These are phyloP conservation scores for Hippocampus mohnikei DNA, from an alignment of 2,113 vertebrate species.

Conservation along the genomic window DNA sequence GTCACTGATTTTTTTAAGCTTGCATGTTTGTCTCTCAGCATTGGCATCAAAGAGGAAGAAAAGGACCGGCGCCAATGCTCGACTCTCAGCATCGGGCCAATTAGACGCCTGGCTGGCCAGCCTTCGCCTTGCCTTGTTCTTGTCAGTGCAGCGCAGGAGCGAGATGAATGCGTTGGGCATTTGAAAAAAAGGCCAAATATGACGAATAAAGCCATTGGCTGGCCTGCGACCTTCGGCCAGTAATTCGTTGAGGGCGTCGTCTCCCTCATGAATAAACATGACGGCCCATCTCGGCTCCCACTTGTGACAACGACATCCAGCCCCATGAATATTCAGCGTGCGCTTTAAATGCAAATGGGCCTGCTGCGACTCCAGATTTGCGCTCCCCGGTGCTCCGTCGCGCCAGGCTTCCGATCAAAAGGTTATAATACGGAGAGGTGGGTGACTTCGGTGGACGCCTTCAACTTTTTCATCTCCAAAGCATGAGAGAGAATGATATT, in stretches of 20 bases:
- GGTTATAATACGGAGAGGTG: constrained; percentile 35
- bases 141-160: not conserved
- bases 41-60: not conserved
- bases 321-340: constrained; percentile 62
- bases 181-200: constrained; percentile 15
- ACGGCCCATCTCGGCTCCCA: constrained; percentile 30
- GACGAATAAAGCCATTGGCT: constrained; percentile 22
- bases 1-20: not conserved
- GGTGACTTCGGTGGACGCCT: constrained; percentile 22
- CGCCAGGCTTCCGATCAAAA: constrained; percentile 50
- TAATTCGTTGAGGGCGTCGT: constrained; percentile 7
- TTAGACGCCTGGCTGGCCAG: not conserved
- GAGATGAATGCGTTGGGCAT: constrained; percentile 11
- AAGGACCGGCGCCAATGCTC: not conserved
- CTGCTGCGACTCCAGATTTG: constrained; percentile 46
- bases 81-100: constrained; percentile 1
- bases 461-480: not conserved
- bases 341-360: constrained; percentile 52
- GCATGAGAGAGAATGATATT: constrained; percentile 19
- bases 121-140: not conserved
- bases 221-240: constrained; percentile 13
- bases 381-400: constrained; percentile 17
- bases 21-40: not conserved
- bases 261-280: constrained; percentile 56
- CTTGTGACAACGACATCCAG: constrained; percentile 55